Evolutionary conservation across 2,797 vertebrate species (phyloP), one percentile per base, ranked within the genome.

Genomic region (Sebastes oblongus): DNA sequence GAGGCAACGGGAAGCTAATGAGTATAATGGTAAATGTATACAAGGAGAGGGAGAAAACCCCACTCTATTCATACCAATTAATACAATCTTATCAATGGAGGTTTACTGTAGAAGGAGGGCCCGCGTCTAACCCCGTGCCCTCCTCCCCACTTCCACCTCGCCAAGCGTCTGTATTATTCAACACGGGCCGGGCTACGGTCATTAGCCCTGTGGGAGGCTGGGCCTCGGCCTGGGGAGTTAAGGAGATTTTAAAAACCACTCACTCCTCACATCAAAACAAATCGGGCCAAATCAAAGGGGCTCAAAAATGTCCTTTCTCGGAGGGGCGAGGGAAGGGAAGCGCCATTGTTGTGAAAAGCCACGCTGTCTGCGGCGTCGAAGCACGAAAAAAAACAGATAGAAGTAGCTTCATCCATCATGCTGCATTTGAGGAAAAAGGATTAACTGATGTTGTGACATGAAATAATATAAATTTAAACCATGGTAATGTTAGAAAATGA

Each of bases 1-100:
- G 94, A 95, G 95, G 94, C 94, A 91, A 94, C 86, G 81, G 92
- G 92, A 94, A 94, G 93, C 93, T 96, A 96, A 96, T 96, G 94
- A 96, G 95, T 94, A 92, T 94, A 96, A 95, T 94, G 90, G 93
- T 94, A 95, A 96, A 96, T 95, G 95, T 96, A 96, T 95, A 96
- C 95, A 95, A 94, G 93, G 86, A 90, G 84, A 85, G 77, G 81
- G 85, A 84, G 84, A 85, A 83, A 86, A 60, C 50, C 83, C 34
- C 80, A 78, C 87, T 92, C 92, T 93, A 93, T 93, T 95, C 93
- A 93, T 92, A 92, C 94, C 95, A 96, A 96, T 96, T 95, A 96
- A 95, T 94, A 92, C 91, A 89, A 92, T 94, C 93, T 95, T 95
- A 95, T 94, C 94, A 94, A 93, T 92, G 91, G 91, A 90, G 83